Evolutionary conservation across 1,140 invertebrate genomes (phyloP).

Genomic region (Triops longicaudatus): DNA sequence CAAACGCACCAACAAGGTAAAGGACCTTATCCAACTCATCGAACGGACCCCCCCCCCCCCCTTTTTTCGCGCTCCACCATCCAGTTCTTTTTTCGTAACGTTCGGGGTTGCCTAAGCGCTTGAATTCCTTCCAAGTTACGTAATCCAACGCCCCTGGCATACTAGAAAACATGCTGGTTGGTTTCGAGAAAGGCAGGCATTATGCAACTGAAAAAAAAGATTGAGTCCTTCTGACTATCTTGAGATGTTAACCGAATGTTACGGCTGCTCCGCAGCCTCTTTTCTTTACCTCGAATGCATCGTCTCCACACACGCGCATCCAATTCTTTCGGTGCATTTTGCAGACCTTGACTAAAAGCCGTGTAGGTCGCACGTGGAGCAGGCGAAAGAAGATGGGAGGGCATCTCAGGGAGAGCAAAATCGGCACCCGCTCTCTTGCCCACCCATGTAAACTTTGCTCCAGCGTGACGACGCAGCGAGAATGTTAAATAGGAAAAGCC

Average conservation of each 20-base stretch:
- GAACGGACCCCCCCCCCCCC: not conserved
- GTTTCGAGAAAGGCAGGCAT: not conserved
- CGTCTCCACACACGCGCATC: not conserved
- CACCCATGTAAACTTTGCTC: not conserved
- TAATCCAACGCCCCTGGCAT: not conserved
- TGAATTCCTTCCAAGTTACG: constrained; percentile 1
- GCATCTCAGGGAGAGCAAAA: not conserved
- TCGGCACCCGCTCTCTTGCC: not conserved
- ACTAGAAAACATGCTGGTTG: not conserved
- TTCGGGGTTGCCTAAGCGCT: not conserved
- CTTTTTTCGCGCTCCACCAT: not conserved
- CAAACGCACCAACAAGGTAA: not conserved
- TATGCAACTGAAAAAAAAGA: no score
- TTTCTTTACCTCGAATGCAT: not conserved
- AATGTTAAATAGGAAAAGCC: not conserved
- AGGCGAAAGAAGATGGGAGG: not conserved
- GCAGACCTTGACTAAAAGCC: constrained; percentile 10
- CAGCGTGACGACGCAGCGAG: not conserved
- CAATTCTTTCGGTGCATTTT: not conserved
- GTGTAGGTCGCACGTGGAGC: constrained; percentile 9
- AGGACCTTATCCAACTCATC: not conserved
- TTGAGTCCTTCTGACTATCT: no score
- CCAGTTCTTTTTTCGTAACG: no score
- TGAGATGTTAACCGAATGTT: no score
- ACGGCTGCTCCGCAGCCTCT: no score